Base-by-base conservation (phyloP, 1,140 invertebrate species). In the Reticulitermes speratus region DNA sequence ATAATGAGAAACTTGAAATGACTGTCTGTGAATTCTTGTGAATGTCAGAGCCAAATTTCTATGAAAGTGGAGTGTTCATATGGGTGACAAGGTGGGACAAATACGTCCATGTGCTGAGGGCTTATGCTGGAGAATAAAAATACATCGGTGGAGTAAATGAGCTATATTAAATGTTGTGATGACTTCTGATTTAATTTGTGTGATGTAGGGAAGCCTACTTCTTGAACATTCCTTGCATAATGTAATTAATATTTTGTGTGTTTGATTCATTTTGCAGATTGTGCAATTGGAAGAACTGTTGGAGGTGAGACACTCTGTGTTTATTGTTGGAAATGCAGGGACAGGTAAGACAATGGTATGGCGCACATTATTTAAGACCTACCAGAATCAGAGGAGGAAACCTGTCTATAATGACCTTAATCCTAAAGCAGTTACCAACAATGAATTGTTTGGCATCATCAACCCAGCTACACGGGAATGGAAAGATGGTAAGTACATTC, bases 401-500 rank as follows among this genome's bases (percentile, higher is more conserved):
- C 98, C 98, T 1, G 92, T 94, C 75, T 98, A 95, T 87, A 95
- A 97, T 89, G 98, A 99, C 90, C 91, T 99, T 11, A 97, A 99
- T 90, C 98, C 98, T 3, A 98, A 98, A 92, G 97, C 97, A 52
- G 97, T 99, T 11, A 98, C 97, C 0, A 99, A 98, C 89, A 97
- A 99, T 89, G 98, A 99, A 90, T 92, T 99, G 32, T 99, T 98
- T 91, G 98, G 98, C 21, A 95, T 98, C 83, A 98, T 99, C 85
- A 99, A 99, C 92, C 96, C 97, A 23, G 92, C 97, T 0, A 99
- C 98, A 0, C 93, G 98, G 89, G 98, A 99, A 92, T 99, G 98
- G 98, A 98, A 98, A 91, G 98, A 99, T 91, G 98, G 97, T 94
- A 94, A 88, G 90, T 44, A 75, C 19, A 55, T 21, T 55, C 52